phyloP scores from a whole-genome alignment of 2,113 vertebrate genomes.

The Lagenorhynchus albirostris region DNA sequence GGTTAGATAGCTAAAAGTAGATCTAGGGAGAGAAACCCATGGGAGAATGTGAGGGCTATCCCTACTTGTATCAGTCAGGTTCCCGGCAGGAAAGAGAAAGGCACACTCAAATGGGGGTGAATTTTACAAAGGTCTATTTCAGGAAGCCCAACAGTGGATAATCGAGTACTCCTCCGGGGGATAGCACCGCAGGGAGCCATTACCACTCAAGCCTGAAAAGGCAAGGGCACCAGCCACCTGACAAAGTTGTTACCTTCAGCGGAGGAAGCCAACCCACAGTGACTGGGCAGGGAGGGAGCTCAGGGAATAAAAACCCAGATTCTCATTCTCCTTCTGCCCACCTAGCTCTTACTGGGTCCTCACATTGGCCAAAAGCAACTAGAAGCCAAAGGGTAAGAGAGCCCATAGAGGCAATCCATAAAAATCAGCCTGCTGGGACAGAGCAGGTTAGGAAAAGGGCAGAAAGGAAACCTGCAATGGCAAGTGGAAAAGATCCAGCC shows the following conservation, averaged over 20 bases:
- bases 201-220: not conserved
- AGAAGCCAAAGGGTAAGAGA: not conserved
- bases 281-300: not conserved
- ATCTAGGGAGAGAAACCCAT: not conserved
- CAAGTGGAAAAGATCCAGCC: not conserved
- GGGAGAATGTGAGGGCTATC: not conserved
- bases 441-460: not conserved
- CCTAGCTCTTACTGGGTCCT: not conserved
- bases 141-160: not conserved
- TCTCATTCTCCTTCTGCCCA: not conserved
- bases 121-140: slow-evolving; percentile 12
- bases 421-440: not conserved
- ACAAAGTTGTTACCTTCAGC: not conserved
- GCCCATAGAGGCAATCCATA: not conserved
- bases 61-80: not conserved
- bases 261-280: not conserved
- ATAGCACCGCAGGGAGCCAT: not conserved
- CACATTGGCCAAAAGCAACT: not conserved
- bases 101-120: not conserved
- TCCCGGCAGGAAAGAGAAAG: not conserved
- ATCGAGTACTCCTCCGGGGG: not conserved
- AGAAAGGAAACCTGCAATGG: not conserved
- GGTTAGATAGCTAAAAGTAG: not conserved
- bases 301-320: not conserved
- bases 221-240: not conserved